Base-by-base conservation (phyloP, 1,140 invertebrate genomes). In the Cydia amplana region DNA sequence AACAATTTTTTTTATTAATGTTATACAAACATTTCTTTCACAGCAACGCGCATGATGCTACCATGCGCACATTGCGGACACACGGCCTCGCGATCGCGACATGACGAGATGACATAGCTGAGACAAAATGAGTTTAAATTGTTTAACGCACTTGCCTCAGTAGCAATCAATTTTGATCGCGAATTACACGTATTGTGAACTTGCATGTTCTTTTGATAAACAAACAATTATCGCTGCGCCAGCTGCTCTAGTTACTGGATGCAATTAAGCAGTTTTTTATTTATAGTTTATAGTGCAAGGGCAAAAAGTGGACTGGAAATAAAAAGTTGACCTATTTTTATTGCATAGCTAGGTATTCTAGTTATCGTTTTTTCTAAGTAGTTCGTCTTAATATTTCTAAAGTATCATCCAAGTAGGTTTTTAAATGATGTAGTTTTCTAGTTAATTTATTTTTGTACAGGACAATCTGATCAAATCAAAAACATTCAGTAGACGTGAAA, bases 191-290 rank as follows among this genome's bases (percentile, higher is more conserved):
- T 23, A 25, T 5, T 23, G 63, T 64, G 63, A 25, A 64, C 23
- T 70, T 40, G 4, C 16, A n/a, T 70, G 65, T 70, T 40, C 7
- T 40, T 70, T 18, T 20, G 65, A 25, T 32, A 32, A 67, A 70
- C 18, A 18, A 36, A 32, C 65, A 70, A 60, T 60, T 60, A 60
- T 60, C 55, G 55, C 55, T 60, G 55, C 49, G n/a, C 55, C 55
- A 60, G 55, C 55, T 60, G 55, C 55, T 60, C 55, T 23, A 60
- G 55, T 60, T 23, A 60, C 16, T 23, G 55, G 20, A 6, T 60
- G n/a, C 55, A 60, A 60, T 60, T 60, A 23, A 23, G 55, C 55
- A 60, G 55, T 23, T 60, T 23, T 60, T 51, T 60, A 60, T 12
- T 60, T 10, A 23, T 60, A 60, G 55, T 12, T 60, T 10, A 23